phyloP scores from a whole-genome alignment of 35 echinoderm and acorn worm species.

The Holothuria glaberrima region DNA sequence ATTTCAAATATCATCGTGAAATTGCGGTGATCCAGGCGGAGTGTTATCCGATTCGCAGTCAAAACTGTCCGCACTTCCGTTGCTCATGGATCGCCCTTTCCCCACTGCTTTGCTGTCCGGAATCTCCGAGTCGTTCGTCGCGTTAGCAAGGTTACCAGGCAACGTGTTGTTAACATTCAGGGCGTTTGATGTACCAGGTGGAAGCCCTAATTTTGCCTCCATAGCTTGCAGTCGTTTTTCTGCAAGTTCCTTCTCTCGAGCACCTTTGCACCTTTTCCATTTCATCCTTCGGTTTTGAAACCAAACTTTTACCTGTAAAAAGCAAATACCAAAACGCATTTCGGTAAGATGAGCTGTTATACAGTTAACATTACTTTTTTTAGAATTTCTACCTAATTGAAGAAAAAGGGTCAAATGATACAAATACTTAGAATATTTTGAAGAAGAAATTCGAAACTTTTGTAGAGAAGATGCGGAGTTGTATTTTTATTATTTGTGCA shows the following conservation, averaged over 20 bases:
- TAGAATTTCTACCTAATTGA: not conserved
- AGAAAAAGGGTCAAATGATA: not conserved
- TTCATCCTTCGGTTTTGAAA: conserved; percentile 99
- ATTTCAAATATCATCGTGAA: conserved; percentile 38
- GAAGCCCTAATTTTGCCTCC: conserved; percentile 95
- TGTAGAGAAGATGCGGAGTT: no score
- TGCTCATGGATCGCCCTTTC: conserved; percentile 37
- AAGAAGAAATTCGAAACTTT: no score
- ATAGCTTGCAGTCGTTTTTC: conserved; percentile 93
- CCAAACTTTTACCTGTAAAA: conserved; percentile 94
- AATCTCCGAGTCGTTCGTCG: conserved; percentile 42
- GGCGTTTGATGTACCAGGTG: conserved; percentile 88
- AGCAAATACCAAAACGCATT: conserved; percentile 14
- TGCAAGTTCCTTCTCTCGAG: conserved; percentile 94
- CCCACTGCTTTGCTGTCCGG: conserved; percentile 26
- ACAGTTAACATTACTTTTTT: no score
- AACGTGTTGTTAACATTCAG: conserved; percentile 72
- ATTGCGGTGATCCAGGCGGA: conserved; percentile 44
- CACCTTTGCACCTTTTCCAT: conserved; percentile 98
- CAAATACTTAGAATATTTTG: no score
- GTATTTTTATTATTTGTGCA: no score
- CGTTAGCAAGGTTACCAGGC: conserved; percentile 77
- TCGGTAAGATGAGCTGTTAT: no score
- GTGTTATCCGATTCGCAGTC: conserved; percentile 67
- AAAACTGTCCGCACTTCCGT: conserved; percentile 69